phyloP scores from a whole-genome alignment of 2,113 vertebrate species.

The Vireo altiloquus region DNA sequence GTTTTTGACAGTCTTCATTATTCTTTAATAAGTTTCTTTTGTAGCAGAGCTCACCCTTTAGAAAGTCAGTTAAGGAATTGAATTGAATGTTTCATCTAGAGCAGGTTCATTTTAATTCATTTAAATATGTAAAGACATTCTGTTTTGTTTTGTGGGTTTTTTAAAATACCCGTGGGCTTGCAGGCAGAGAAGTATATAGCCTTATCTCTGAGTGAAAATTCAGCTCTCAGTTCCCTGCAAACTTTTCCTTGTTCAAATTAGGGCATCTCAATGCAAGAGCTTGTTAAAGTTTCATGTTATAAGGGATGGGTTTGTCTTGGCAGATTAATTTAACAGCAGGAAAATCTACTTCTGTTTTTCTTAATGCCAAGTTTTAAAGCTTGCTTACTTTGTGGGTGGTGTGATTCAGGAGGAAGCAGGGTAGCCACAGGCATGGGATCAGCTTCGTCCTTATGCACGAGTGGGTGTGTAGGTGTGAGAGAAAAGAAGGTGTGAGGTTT shows the following conservation, averaged over 20 bases:
- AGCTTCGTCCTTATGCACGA: not conserved
- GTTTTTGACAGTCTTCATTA: conserved; percentile 72
- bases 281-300: conserved; percentile 55
- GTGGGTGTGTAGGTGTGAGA: conserved; percentile 40
- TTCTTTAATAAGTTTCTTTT: conserved; percentile 69
- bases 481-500: not conserved
- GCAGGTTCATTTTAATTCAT: conserved; percentile 54
- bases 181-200: conserved; percentile 12
- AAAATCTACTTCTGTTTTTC: conserved; percentile 53
- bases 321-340: conserved; percentile 50
- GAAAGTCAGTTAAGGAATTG: conserved; percentile 25
- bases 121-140: conserved; percentile 59
- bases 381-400: conserved; percentile 55
- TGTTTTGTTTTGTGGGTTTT: conserved; percentile 46
- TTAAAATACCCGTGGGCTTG: not conserved
- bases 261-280: conserved; percentile 32
- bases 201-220: conserved; percentile 43
- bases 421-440: conserved; percentile 55
- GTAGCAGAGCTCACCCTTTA: conserved; percentile 36
- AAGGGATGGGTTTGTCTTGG: conserved; percentile 16
- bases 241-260: conserved; percentile 48
- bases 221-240: conserved; percentile 27
- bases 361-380: conserved; percentile 52
- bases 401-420: conserved; percentile 33
- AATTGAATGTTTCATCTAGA: conserved; percentile 35